A percentile compares a stretch with the other conserved stretches of the same genome.
Conservation (phyloP, 2,113 vertebrate species). For the Bagarius yarrelli region DNA sequence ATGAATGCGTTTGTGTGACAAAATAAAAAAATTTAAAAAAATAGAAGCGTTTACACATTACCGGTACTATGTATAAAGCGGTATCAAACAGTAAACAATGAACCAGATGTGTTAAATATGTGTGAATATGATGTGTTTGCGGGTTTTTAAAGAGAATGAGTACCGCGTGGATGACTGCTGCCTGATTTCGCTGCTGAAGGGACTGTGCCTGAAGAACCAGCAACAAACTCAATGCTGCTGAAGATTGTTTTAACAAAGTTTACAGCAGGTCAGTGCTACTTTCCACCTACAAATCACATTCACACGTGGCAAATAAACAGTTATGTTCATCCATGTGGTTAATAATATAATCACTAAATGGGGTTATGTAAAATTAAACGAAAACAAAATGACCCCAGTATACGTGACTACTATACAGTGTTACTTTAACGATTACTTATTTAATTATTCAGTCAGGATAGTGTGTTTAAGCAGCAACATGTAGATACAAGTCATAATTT, state of each 20-base stretch:
- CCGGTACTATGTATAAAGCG: neutral
- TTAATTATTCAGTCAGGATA: too few relatives aligned
- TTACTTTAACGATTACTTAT: too few relatives aligned
- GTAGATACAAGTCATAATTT: too few relatives aligned
- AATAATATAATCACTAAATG: too few relatives aligned
- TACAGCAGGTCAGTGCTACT: constrained; percentile 62
- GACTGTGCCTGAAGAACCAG: constrained; percentile 75
- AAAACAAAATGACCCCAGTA: too few relatives aligned
- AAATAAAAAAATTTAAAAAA: neutral
- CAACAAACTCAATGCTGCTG: constrained; percentile 64
- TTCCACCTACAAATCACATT: neutral
- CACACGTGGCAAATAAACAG: neutral
- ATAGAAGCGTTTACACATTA: neutral
- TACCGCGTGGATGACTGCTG: constrained; percentile 69
- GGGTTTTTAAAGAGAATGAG: constrained; percentile 62
- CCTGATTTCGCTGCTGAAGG: constrained; percentile 73
- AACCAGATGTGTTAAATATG: neutral
- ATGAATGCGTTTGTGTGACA: neutral
- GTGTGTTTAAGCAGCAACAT: too few relatives aligned
- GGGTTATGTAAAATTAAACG: too few relatives aligned
- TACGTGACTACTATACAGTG: too few relatives aligned
- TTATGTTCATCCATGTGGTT: neutral
- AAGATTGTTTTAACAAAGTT: constrained; percentile 70
- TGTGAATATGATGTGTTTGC: constrained; percentile 4
- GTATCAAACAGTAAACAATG: neutral